Base-by-base conservation (phyloP, 2,113 vertebrate species). In the Myiozetetes cayanensis region DNA sequence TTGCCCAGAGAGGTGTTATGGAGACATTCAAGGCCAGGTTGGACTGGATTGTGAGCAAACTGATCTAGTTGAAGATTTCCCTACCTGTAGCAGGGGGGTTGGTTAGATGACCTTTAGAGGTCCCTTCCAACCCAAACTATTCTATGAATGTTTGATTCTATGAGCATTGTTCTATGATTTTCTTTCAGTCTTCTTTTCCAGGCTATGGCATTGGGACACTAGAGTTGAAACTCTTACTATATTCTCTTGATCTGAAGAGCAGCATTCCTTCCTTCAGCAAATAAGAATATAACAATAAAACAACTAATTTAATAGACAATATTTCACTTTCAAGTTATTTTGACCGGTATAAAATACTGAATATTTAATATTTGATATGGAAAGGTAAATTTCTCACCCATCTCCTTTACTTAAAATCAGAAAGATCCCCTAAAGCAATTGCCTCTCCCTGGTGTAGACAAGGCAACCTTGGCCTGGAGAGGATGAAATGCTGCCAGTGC, bases 401-500 rank as follows among this genome's bases (percentile, higher is more conserved):
- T 63, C 11, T 85, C 6, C 7, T 68, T 17, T 44, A n/a, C 2
- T 72, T 41, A 79, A 30, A 82, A 75, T 44, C 37, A 75, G 65
- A 74, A 75, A 56, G 22, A 41, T 18, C 5, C 17, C 37, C 12
- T 20, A 21, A 21, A 79, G 33, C 22, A 55, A 47, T 22, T 71
- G 17, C 4, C 8, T 77, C 14, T 71, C 25, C 13, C 10, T 39
- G 5, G 28, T 28, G 39, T 6, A 33, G 23, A 12, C 30, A 78
- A 44, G 52, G 27, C 3, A 8, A 58, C 31, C 6, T 31, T 2
- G 5, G 8, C 1, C 0, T 1, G 3, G 14, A 55, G 37, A 59
- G 41, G 63, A 28, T 4, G 6, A 65, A 72, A 76, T 0, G 2
- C 6, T 82, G 14, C 58, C 0, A 0, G 8, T 59, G 33, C 37